A percentile compares a stretch with the other conserved stretches of the same genome.
Evolutionary conservation across 2,888 invertebrate species (phyloP).

Genomic region (Noctua pronuba): DNA sequence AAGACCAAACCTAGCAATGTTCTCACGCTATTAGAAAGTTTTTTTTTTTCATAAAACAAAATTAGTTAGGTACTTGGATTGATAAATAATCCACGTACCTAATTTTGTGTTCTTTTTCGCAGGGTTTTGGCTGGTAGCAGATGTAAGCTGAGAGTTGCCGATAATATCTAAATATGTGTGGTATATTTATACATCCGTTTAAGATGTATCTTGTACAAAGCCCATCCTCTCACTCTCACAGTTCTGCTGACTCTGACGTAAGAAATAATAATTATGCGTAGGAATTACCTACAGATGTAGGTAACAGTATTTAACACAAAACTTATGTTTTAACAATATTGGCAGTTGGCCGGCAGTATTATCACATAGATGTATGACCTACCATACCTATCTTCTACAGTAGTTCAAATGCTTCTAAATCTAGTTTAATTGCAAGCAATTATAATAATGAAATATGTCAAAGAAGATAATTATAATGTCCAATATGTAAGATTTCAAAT

Average conservation of each 20-base stretch:
- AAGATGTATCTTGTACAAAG: neutral
- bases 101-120: neutral
- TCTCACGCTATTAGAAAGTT: neutral
- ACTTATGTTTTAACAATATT: neutral
- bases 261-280: neutral
- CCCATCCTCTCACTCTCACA: neutral
- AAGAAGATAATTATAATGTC: conserved; percentile 28
- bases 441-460: conserved; percentile 54
- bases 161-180: neutral
- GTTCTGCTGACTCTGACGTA: neutral
- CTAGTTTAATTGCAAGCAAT: conserved; percentile 23
- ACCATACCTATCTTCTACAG: conserved; percentile 9
- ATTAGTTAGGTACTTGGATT: neutral
- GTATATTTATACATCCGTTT: neutral
- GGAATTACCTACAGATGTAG: neutral
- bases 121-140: neutral
- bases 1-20: neutral
- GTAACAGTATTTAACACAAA: neutral
- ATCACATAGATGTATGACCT: neutral
- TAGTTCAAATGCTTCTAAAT: conserved; percentile 32
- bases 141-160: neutral
- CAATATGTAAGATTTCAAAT: conserved; percentile 29
- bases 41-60: neutral
- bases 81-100: neutral
- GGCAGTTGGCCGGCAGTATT: neutral